Evolutionary conservation across 30 jellyfish, hydroid and myxozoan genomes (phyloP).

Genomic region (Aurelia aurita): DNA sequence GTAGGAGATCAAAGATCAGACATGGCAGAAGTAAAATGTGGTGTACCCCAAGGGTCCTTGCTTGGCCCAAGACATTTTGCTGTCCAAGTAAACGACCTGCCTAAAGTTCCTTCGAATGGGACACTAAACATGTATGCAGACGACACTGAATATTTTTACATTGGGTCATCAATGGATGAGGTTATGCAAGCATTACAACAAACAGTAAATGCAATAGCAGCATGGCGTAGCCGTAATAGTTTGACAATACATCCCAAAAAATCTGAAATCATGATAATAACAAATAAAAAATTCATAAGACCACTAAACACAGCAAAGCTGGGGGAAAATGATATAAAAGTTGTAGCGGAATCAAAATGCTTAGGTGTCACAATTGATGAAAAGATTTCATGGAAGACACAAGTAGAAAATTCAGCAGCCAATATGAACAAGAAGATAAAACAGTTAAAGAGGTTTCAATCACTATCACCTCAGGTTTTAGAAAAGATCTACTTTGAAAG

Average conservation of each 20-base stretch:
- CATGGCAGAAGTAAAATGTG: conserved; percentile 33
- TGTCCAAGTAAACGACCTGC: conserved; percentile 60
- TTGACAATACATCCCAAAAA: too few relatives aligned
- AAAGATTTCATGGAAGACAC: too few relatives aligned
- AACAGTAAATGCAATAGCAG: too few relatives aligned
- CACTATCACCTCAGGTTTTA: conserved; percentile 42
- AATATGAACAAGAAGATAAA: conserved; percentile 36
- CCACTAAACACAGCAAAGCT: too few relatives aligned
- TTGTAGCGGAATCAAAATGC: conserved; percentile 35
- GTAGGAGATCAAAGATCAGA: conserved; percentile 36
- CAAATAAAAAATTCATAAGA: too few relatives aligned
- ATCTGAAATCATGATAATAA: too few relatives aligned
- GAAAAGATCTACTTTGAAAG: conserved; percentile 45
- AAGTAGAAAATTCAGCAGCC: background rate
- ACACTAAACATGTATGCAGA: conserved; percentile 45
- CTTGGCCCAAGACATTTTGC: background rate
- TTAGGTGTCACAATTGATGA: too few relatives aligned
- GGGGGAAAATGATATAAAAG: background rate
- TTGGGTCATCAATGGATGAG: conserved; percentile 15
- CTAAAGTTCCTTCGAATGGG: conserved; percentile 47
- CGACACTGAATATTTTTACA: conserved; percentile 26
- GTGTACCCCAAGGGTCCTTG: conserved; percentile 4
- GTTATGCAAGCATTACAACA: too few relatives aligned
- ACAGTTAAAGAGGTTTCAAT: conserved; percentile 23
- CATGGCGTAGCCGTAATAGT: too few relatives aligned